Conservation (phyloP, 2,113 vertebrate species). For the Genyomyrus donnyi region DNA sequence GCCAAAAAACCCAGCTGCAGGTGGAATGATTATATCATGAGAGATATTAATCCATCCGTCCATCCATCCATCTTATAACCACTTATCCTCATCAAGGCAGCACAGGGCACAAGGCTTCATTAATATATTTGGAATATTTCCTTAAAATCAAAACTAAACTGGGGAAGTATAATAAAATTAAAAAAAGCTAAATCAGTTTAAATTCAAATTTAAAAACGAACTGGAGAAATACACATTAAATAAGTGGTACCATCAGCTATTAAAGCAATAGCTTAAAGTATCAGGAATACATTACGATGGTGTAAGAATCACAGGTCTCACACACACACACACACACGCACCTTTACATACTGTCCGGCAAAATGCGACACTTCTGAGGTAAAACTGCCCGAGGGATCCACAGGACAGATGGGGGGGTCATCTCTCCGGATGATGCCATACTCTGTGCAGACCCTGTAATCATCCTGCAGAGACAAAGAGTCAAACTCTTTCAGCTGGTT, state of each 20-base stretch:
- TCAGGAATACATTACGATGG: constrained; percentile 1
- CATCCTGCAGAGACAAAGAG: constrained; percentile 64
- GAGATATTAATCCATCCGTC: not conserved
- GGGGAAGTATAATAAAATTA: not conserved
- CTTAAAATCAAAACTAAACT: not conserved
- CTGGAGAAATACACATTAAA: not conserved
- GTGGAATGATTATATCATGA: not conserved
- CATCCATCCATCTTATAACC: not conserved
- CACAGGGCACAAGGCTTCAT: not conserved
- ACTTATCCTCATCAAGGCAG: not conserved
- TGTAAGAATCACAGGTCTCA: not conserved
- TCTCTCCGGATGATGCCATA: constrained; percentile 87
- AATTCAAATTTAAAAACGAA: not conserved
- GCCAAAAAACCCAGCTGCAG: not conserved
- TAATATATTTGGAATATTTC: not conserved
- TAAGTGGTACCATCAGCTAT: not conserved
- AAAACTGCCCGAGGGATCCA: constrained; percentile 88
- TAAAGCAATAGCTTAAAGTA: not conserved
- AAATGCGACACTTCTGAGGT: constrained; percentile 88
- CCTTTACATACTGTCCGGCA: constrained; percentile 94
- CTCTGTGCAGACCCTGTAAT: constrained; percentile 86
- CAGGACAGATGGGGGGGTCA: constrained; percentile 85
- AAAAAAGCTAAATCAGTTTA: not conserved
- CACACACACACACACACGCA: constrained; percentile 45
- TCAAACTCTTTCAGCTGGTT: not conserved